Conservation (phyloP, 2,888 invertebrate genomes). For the Andrena dorsata region DNA sequence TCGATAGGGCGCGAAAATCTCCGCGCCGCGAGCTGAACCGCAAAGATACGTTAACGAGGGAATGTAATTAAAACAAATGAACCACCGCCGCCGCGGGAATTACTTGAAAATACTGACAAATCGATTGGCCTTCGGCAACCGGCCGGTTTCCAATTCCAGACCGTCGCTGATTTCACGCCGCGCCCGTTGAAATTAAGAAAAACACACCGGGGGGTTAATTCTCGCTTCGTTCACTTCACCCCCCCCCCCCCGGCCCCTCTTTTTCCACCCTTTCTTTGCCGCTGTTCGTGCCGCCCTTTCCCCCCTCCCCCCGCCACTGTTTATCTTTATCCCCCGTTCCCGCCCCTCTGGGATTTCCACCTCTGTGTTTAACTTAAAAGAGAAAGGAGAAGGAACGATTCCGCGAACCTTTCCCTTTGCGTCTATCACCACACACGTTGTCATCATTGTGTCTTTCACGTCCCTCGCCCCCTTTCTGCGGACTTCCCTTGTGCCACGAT, state of each 20-base stretch:
- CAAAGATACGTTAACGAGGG: conserved; percentile 69
- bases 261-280: neutral
- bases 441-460: neutral
- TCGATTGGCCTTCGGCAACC: conserved; percentile 61
- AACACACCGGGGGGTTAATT: conserved; percentile 54
- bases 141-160: conserved; percentile 38
- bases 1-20: conserved; percentile 54
- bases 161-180: neutral
- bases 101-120: conserved; percentile 72
- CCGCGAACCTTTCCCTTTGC: neutral
- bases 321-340: conserved; percentile 10
- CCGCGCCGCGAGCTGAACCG: conserved; percentile 33
- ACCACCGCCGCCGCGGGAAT: conserved; percentile 48
- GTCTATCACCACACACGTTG: neutral
- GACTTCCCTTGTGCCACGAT: too few species aligned
- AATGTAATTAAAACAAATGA: conserved; percentile 72
- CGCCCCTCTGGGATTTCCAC: neutral
- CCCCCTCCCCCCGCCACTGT: conserved; percentile 2
- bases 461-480: too few species aligned
- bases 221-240: conserved; percentile 1
- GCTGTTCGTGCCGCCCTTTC: neutral
- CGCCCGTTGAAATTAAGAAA: conserved; percentile 56
- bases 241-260: neutral
- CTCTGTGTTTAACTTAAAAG: neutral
- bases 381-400: neutral